Conservation (phyloP, 2,888 invertebrate species). For the Eubasilissa splendida region DNA sequence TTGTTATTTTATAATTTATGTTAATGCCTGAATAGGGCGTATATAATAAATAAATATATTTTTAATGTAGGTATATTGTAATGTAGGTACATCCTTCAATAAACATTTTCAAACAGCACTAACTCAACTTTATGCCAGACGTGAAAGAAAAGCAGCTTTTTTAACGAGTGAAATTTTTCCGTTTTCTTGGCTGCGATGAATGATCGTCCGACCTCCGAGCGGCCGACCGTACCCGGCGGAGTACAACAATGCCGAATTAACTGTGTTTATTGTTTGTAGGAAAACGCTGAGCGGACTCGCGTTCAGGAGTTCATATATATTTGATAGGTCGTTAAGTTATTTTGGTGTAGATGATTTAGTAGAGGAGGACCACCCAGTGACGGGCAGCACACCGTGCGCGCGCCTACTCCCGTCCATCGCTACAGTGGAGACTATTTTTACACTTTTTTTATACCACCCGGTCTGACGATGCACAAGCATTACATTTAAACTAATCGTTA, state of each 20-base stretch:
- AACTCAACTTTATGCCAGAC: too few species aligned
- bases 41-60: too few species aligned
- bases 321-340: slow-evolving; percentile 42
- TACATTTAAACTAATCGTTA: neutral
- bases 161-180: too few species aligned
- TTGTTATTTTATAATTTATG: too few species aligned
- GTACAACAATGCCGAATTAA: slow-evolving; percentile 11
- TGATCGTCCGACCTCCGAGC: neutral
- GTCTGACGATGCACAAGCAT: neutral
- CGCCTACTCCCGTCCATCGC: neutral
- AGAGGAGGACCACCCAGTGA: slow-evolving; percentile 31
- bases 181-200: too few species aligned
- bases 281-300: neutral
- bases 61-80: too few species aligned
- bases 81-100: too few species aligned
- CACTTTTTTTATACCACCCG: slow-evolving; percentile 16
- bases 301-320: slow-evolving; percentile 22
- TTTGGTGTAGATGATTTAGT: slow-evolving; percentile 44
- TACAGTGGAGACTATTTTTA: slow-evolving; percentile 19
- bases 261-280: slow-evolving; percentile 20
- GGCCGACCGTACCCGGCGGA: neutral
- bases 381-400: neutral
- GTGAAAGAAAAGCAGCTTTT: too few species aligned
- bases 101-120: too few species aligned
- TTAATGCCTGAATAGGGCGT: too few species aligned